Conservation (phyloP, 2,797 vertebrate genomes). For the Phalanger gymnotis region DNA sequence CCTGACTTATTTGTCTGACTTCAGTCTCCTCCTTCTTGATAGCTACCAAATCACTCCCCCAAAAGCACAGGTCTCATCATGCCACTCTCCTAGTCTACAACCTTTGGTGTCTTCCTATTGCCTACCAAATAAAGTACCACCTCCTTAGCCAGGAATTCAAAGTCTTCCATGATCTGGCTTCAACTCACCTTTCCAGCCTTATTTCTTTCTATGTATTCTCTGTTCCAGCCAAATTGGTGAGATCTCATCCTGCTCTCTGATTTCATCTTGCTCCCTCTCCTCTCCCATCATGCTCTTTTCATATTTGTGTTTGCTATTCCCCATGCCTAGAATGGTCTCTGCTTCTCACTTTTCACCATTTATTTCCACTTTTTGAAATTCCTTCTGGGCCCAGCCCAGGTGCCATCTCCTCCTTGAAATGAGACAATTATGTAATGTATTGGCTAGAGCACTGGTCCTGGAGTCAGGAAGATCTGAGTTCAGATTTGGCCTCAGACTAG, state of each 20-base stretch:
- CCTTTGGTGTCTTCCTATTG: not conserved
- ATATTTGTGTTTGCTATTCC: not conserved
- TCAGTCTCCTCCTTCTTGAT: not conserved
- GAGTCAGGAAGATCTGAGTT: not conserved
- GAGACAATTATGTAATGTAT: not conserved
- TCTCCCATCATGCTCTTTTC: not conserved
- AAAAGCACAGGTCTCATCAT: not conserved
- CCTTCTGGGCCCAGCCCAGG: not conserved
- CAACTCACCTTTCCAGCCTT: not conserved
- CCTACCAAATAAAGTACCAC: not conserved
- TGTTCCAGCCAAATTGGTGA: not conserved
- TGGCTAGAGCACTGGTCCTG: not conserved
- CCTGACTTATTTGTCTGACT: not conserved
- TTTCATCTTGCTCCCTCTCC: not conserved
- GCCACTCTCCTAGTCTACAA: not conserved
- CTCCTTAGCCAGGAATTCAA: not conserved
- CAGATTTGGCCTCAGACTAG: not conserved
- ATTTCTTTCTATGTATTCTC: not conserved
- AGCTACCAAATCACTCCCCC: not conserved
- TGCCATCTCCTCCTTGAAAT: not conserved
- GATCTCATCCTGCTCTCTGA: not conserved
- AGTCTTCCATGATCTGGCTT: not conserved
- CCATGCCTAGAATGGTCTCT: not conserved
- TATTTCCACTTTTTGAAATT: not conserved
- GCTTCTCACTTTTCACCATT: not conserved